These are phyloP conservation scores for Poeciliopsis paucimaculata DNA, from an alignment of 2,797 vertebrate genomes.

Conservation along the genomic window DNA sequence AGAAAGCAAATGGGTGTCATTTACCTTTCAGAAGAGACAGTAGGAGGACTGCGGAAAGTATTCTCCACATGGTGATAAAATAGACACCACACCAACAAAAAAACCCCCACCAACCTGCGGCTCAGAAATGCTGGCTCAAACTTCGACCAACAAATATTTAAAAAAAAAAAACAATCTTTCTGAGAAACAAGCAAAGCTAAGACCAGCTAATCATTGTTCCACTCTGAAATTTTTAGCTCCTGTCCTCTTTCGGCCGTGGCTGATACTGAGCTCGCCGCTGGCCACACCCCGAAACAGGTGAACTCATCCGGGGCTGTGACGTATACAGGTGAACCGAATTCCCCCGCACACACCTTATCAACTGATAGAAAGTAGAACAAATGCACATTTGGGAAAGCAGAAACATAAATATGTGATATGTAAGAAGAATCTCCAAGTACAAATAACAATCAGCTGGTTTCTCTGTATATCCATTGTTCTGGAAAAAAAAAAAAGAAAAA, in stretches of 20 bases:
- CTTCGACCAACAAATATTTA: background rate
- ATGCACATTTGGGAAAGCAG: background rate
- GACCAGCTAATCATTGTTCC: background rate
- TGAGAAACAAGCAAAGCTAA: background rate
- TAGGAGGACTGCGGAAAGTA: conserved; percentile 46
- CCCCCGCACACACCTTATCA: background rate
- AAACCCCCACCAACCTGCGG: background rate
- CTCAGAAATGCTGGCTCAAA: background rate
- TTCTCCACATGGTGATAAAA: conserved; percentile 56
- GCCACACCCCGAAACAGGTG: conserved; percentile 80
- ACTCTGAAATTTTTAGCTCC: background rate
- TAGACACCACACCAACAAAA: background rate
- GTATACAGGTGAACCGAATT: conserved; percentile 21
- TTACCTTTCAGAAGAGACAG: conserved; percentile 71
- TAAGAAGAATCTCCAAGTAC: background rate
- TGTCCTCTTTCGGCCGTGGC: background rate
- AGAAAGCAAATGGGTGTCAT: background rate
- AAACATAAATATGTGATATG: background rate
- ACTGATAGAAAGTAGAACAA: background rate
- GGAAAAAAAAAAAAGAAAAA: background rate
- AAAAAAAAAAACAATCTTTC: background rate
- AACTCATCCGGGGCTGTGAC: conserved; percentile 32
- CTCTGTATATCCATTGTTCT: background rate
- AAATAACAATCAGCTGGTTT: background rate
- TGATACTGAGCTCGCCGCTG: conserved; percentile 18